Conservation (phyloP, 2,888 invertebrate genomes). For the Cryptocheilus praepositus region DNA sequence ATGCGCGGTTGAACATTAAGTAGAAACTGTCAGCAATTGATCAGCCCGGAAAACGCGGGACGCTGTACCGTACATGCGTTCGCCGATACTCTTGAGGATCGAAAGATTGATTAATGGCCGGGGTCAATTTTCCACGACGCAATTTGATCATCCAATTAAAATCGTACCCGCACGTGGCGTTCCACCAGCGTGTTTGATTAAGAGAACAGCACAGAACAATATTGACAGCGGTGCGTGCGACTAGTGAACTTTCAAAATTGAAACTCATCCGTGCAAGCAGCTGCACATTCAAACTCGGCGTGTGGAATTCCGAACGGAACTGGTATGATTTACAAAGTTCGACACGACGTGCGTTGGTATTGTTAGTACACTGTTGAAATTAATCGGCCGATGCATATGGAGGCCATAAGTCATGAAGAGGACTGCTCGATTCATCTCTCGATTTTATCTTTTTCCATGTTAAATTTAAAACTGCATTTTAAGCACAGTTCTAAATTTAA, state of each 20-base stretch:
- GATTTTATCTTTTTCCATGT: no score
- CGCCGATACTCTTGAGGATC: slow-evolving; percentile 16
- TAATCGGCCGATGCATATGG: no score
- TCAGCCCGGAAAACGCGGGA: neutral
- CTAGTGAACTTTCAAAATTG: slow-evolving; percentile 27
- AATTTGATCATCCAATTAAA: slow-evolving; percentile 30
- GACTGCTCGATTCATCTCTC: no score
- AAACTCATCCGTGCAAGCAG: neutral
- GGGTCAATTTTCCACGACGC: slow-evolving; percentile 10
- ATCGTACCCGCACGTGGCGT: slow-evolving; percentile 16
- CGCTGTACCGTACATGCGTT: slow-evolving; percentile 18
- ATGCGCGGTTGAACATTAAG: slow-evolving; percentile 12
- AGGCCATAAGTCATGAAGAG: no score
- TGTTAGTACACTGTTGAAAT: no score
- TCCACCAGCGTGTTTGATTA: slow-evolving; percentile 12
- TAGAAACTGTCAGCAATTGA: slow-evolving; percentile 29
- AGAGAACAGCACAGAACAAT: slow-evolving; percentile 26
- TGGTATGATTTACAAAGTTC: no score
- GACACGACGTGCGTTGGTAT: no score
- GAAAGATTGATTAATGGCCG: slow-evolving; percentile 23
- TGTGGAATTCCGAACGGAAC: no score
- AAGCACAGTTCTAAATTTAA: no score
- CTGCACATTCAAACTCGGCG: no score
- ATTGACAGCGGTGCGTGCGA: slow-evolving; percentile 8
- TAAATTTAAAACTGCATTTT: no score